Conservation (phyloP, 2,797 vertebrate species). For the Ataeniobius toweri region DNA sequence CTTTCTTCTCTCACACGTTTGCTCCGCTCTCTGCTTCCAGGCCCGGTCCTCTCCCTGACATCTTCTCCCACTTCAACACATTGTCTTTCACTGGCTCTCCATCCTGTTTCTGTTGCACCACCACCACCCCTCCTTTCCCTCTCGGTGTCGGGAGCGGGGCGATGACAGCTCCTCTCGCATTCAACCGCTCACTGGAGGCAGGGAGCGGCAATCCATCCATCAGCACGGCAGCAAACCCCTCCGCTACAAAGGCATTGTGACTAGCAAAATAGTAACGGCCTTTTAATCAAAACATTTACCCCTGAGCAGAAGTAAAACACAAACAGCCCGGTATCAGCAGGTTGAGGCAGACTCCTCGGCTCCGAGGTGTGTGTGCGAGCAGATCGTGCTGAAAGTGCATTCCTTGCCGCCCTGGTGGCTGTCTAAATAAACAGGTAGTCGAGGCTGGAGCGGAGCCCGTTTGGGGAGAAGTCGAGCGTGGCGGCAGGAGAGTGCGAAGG, state of each 20-base stretch:
- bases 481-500: slow-evolving; percentile 53
- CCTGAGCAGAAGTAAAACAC: slow-evolving; percentile 65
- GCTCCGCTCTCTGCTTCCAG: slow-evolving; percentile 25
- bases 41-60: slow-evolving; percentile 43
- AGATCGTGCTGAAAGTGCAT: slow-evolving; percentile 59
- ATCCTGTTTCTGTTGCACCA: slow-evolving; percentile 34
- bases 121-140: slow-evolving; percentile 16
- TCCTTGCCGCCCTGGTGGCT: slow-evolving; percentile 61
- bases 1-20: slow-evolving; percentile 46
- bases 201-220: slow-evolving; percentile 75
- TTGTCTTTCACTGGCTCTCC: slow-evolving; percentile 45
- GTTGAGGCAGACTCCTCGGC: slow-evolving; percentile 69
- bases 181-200: slow-evolving; percentile 69
- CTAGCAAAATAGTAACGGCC: slow-evolving; percentile 80
- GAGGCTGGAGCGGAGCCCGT: slow-evolving; percentile 55
- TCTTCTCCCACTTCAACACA: slow-evolving; percentile 63
- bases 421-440: slow-evolving; percentile 67
- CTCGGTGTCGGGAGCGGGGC: slow-evolving; percentile 56
- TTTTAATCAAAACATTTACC: slow-evolving; percentile 83
- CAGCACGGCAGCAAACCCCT: slow-evolving; percentile 69
- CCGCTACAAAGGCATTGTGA: slow-evolving; percentile 78
- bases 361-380: slow-evolving; percentile 54
- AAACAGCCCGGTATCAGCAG: slow-evolving; percentile 71
- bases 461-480: slow-evolving; percentile 66
- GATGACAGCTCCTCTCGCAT: slow-evolving; percentile 77